Conservation (phyloP, 2,888 invertebrate genomes). For the Drosophila subsilvestris region DNA sequence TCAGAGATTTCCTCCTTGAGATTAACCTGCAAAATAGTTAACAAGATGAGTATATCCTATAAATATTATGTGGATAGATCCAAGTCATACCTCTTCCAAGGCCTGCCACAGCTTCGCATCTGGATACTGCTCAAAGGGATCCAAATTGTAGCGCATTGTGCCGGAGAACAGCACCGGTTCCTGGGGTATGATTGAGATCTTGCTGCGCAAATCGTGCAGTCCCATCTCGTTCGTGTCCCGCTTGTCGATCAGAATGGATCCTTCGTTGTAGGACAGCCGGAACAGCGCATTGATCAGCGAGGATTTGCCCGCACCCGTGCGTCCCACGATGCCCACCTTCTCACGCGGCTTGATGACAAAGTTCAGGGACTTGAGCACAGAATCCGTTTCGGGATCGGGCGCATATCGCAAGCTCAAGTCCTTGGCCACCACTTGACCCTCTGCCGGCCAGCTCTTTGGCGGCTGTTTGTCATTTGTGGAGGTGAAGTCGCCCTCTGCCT, state of each 20-base stretch:
- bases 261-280: conserved; percentile 91
- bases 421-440: conserved; percentile 88
- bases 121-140: conserved; percentile 92
- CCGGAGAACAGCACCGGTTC: conserved; percentile 94
- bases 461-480: conserved; percentile 87
- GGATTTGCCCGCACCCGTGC: conserved; percentile 90
- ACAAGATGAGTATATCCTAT: neutral
- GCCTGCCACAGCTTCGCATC: conserved; percentile 93
- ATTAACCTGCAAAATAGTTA: conserved; percentile 70
- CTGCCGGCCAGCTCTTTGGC: conserved; percentile 88
- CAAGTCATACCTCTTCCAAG: conserved; percentile 89
- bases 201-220: conserved; percentile 89
- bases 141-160: conserved; percentile 93
- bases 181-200: conserved; percentile 93
- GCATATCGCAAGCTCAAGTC: conserved; percentile 90
- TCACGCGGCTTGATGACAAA: conserved; percentile 87
- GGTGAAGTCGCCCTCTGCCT: conserved; percentile 86
- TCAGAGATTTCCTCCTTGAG: conserved; percentile 89
- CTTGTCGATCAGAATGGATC: conserved; percentile 92
- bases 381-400: conserved; percentile 86
- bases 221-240: conserved; percentile 89
- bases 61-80: too few relatives aligned
- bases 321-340: conserved; percentile 89
- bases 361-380: conserved; percentile 89
- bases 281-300: conserved; percentile 90